These are phyloP conservation scores for Cryptophagus acutangulus DNA, from an alignment of 2,888 invertebrate genomes.

Conservation along the genomic window DNA sequence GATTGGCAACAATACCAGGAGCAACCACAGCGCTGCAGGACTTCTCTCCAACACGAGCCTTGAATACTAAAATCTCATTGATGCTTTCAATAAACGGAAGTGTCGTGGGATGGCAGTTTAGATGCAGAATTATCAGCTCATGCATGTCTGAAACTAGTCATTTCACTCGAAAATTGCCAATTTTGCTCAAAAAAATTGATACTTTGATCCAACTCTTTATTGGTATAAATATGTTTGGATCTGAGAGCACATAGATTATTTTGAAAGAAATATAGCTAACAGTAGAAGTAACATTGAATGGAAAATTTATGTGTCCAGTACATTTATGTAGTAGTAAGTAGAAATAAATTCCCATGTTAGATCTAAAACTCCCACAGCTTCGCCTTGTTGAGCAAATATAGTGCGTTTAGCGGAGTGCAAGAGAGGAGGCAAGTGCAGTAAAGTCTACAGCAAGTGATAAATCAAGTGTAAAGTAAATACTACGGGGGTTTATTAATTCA, in stretches of 20 bases:
- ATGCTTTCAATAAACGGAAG: no score
- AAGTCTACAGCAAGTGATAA: slow-evolving; percentile 16
- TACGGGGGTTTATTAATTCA: slow-evolving; percentile 24
- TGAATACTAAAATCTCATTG: slow-evolving; percentile 21
- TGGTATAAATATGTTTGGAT: no score
- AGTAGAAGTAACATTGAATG: no score
- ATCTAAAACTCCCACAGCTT: slow-evolving; percentile 1
- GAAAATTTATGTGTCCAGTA: no score
- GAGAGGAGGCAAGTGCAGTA: slow-evolving; percentile 17
- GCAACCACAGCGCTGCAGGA: slow-evolving; percentile 25
- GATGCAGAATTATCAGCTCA: no score
- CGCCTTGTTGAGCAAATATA: slow-evolving; percentile 1
- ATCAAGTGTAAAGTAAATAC: slow-evolving; percentile 25
- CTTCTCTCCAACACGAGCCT: slow-evolving; percentile 18
- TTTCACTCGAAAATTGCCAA: neutral
- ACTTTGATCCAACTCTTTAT: no score
- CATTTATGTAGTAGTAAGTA: no score
- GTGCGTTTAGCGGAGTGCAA: no score
- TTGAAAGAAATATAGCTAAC: no score
- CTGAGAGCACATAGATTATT: no score
- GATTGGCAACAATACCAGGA: slow-evolving; percentile 30
- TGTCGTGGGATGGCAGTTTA: no score
- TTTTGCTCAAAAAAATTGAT: no score
- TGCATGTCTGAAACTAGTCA: neutral
- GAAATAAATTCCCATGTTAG: neutral